Conservation (phyloP, 1,140 invertebrate species). For the Thaumatotibia leucotreta region DNA sequence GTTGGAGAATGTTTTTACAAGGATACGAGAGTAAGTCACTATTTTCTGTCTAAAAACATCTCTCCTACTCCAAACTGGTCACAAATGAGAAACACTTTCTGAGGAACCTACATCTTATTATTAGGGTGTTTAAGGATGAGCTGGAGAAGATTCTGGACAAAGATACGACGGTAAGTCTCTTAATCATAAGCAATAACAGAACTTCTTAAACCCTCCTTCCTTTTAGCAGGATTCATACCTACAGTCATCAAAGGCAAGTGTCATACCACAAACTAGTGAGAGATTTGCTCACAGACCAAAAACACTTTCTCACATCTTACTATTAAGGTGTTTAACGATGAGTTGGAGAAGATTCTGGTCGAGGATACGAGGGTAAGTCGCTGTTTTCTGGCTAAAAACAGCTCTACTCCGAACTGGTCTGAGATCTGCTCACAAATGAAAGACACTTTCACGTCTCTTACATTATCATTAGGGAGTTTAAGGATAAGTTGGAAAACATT, state of each 20-base stretch:
- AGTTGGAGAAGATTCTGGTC: slow-evolving; percentile 82
- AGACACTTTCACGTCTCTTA: slow-evolving; percentile 96
- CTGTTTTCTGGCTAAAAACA: too few relatives aligned
- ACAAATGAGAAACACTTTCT: too few relatives aligned
- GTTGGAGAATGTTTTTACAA: slow-evolving; percentile 81
- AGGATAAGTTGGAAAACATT: slow-evolving; percentile 86
- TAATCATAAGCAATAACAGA: too few relatives aligned
- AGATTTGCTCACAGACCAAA: slow-evolving; percentile 96
- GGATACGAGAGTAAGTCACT: slow-evolving; percentile 75
- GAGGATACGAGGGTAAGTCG: slow-evolving; percentile 54
- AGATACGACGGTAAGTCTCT: too few relatives aligned
- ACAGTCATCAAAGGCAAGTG: neutral
- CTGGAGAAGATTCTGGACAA: too few relatives aligned
- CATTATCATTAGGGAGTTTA: slow-evolving; percentile 96
- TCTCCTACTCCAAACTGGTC: too few relatives aligned
- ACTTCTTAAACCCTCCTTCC: too few relatives aligned
- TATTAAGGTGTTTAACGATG: slow-evolving; percentile 92
- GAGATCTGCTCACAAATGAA: slow-evolving; percentile 96
- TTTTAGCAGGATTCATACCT: too few relatives aligned
- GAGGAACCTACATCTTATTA: too few relatives aligned
- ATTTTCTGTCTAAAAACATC: too few relatives aligned
- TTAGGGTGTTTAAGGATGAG: too few relatives aligned
- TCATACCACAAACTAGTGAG: slow-evolving; percentile 94
- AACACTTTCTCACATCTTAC: slow-evolving; percentile 98
- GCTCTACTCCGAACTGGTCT: slow-evolving; percentile 93